A percentile compares a stretch with the other conserved stretches of the same genome.
These are phyloP conservation scores for Suillia variegata DNA, from an alignment of 2,888 invertebrate genomes.

Conservation along the genomic window DNA sequence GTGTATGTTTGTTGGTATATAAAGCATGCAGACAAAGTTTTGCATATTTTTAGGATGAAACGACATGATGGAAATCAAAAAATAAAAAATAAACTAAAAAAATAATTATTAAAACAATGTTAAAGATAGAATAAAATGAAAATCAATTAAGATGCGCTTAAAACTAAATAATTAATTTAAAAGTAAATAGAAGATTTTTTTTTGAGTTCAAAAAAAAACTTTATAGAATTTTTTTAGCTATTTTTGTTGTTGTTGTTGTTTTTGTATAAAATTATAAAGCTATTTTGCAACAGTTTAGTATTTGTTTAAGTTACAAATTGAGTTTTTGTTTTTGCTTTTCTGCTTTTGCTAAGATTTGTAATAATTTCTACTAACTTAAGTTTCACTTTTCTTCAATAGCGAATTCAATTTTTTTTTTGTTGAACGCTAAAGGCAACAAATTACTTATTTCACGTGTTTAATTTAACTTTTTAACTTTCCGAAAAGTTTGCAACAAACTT, in stretches of 20 bases:
- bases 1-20: background rate
- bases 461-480: too few species aligned
- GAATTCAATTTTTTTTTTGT: background rate
- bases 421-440: too few species aligned
- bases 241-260: too few species aligned
- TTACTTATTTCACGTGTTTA: too few species aligned
- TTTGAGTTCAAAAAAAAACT: constrained; percentile 25
- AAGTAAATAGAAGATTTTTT: constrained; percentile 16
- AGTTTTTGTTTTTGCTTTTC: constrained; percentile 22
- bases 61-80: constrained; percentile 5
- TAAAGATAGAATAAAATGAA: background rate
- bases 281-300: too few species aligned
- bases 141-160: constrained; percentile 2
- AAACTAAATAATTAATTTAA: constrained; percentile 20
- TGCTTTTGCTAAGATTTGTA: constrained; percentile 19
- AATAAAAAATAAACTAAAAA: too few species aligned
- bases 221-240: constrained; percentile 19
- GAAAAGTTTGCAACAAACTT: background rate
- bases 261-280: constrained; percentile 3
- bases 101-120: constrained; percentile 1
- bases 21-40: constrained; percentile 16
- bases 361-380: constrained; percentile 8
- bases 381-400: constrained; percentile 16
- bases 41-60: background rate
- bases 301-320: too few species aligned